A percentile compares a stretch with the other conserved stretches of the same genome.
Conservation (phyloP, 2,888 invertebrate species). For the Stenodema calcarata region DNA sequence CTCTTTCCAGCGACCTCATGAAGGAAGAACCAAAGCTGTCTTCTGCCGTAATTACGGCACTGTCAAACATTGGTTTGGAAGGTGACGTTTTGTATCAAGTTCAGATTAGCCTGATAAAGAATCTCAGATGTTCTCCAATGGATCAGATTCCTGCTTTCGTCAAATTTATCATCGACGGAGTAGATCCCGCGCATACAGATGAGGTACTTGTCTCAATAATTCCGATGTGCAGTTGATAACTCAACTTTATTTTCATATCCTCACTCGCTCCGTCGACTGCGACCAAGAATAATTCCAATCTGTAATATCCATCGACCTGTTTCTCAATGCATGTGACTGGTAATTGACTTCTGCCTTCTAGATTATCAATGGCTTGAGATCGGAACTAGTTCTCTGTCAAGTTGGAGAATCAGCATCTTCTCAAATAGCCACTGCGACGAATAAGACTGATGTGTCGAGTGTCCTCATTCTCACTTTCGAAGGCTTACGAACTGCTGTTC, state of each 20-base stretch:
- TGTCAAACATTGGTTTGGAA: slow-evolving; percentile 70
- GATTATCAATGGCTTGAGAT: slow-evolving; percentile 64
- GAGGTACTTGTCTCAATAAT: slow-evolving; percentile 50
- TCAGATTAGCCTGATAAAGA: slow-evolving; percentile 65
- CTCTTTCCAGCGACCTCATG: slow-evolving; percentile 64
- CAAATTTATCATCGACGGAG: slow-evolving; percentile 58
- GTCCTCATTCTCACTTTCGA: slow-evolving; percentile 64
- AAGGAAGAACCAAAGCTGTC: slow-evolving; percentile 68
- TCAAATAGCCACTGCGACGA: slow-evolving; percentile 60
- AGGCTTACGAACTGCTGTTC: slow-evolving; percentile 67
- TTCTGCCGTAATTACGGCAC: slow-evolving; percentile 71
- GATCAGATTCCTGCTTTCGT: slow-evolving; percentile 61
- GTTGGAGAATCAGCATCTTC: slow-evolving; percentile 22
- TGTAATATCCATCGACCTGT: no score
- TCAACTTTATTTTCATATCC: no score
- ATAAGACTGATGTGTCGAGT: slow-evolving; percentile 63
- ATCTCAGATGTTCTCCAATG: slow-evolving; percentile 58
- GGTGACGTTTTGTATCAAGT: slow-evolving; percentile 68
- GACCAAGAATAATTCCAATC: no score
- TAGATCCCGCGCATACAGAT: slow-evolving; percentile 54
- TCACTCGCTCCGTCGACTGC: no score
- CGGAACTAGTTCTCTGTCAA: slow-evolving; percentile 55
- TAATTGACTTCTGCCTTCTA: slow-evolving; percentile 59
- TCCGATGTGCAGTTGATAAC: no score
- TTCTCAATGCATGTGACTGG: no score